A percentile compares a stretch with the other conserved stretches of the same genome.
Conservation (phyloP, 2,113 vertebrate species). For the Otolemur garnettii region DNA sequence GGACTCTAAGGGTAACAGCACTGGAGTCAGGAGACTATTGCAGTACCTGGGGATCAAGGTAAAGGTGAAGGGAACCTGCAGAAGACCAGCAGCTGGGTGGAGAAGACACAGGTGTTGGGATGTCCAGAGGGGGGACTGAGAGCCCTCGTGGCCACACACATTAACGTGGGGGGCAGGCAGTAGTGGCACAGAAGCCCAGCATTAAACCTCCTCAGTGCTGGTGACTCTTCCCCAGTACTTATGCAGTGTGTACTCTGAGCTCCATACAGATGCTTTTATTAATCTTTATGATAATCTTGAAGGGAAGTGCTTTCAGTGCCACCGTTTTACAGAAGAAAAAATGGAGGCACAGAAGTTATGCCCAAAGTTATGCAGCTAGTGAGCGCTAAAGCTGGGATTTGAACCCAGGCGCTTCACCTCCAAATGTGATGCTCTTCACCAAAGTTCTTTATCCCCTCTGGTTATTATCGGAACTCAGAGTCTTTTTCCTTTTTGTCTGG, state of each 20-base stretch:
- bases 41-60: not conserved
- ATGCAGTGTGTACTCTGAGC: not conserved
- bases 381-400: not conserved
- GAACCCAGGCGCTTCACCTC: not conserved
- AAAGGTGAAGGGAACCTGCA: not conserved
- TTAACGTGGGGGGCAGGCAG: not conserved
- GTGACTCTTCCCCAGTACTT: not conserved
- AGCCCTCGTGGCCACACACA: not conserved
- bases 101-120: not conserved
- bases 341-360: not conserved
- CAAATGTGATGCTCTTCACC: not conserved
- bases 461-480: conserved; percentile 54
- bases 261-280: not conserved
- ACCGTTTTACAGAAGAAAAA: conserved; percentile 20
- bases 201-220: not conserved
- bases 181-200: not conserved
- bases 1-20: not conserved
- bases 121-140: not conserved
- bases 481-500: conserved; percentile 63
- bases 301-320: not conserved
- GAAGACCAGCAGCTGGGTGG: not conserved
- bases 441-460: not conserved
- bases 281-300: not conserved
- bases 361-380: not conserved
- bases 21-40: not conserved